These are phyloP conservation scores for Portunus trituberculatus DNA, from an alignment of 1,140 invertebrate genomes.

Conservation along the genomic window DNA sequence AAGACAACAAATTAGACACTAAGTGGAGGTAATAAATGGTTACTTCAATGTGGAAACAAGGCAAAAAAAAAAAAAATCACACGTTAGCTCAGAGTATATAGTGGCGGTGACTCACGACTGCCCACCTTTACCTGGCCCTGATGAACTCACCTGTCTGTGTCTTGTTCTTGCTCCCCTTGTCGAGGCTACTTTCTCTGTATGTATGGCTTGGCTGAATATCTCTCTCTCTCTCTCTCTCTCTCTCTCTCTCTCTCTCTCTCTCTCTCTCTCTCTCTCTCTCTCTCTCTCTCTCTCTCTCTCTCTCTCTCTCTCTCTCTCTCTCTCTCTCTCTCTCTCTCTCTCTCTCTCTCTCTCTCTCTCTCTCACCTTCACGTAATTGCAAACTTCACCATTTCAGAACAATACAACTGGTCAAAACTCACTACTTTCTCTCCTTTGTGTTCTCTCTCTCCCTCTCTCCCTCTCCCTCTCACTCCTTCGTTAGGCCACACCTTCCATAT, in stretches of 20 bases:
- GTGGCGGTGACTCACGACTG: not conserved
- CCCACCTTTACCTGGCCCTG: not conserved
- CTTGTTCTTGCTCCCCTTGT: too few relatives aligned
- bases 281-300: not conserved
- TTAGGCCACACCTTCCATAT: not conserved
- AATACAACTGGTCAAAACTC: too few relatives aligned
- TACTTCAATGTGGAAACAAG: too few relatives aligned
- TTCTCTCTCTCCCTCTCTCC: not conserved
- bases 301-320: conserved; percentile 37
- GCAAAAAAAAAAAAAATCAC: too few relatives aligned
- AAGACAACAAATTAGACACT: not conserved
- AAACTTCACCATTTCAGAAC: too few relatives aligned
- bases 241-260: too few relatives aligned
- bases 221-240: too few relatives aligned
- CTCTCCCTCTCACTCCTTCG: not conserved
- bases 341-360: not conserved
- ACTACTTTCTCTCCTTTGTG: not conserved
- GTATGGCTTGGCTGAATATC: too few relatives aligned
- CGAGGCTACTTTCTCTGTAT: too few relatives aligned
- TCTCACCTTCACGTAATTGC: not conserved
- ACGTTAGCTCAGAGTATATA: not conserved
- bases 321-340: conserved; percentile 56
- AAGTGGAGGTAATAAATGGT: too few relatives aligned
- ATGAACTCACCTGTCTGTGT: not conserved
- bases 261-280: not conserved